phyloP scores from a whole-genome alignment of 1,140 invertebrate genomes.

The Trichonephila inaurata region DNA sequence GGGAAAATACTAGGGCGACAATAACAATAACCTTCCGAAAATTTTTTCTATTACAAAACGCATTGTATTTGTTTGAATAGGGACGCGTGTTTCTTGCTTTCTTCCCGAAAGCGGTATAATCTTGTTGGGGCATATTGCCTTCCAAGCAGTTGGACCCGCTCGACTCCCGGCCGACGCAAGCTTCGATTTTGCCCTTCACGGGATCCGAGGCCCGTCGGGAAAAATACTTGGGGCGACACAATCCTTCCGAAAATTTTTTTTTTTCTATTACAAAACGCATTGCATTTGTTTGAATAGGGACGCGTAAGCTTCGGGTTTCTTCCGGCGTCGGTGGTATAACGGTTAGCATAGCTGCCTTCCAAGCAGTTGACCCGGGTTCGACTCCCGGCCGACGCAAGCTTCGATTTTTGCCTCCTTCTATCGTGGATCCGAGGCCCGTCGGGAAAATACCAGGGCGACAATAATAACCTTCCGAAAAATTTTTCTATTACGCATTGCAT shows the following conservation, averaged over 20 bases:
- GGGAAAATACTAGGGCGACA: no score
- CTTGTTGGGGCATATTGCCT: constrained; percentile 83
- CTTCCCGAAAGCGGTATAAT: no score
- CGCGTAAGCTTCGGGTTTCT: background rate
- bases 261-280: constrained; percentile 79
- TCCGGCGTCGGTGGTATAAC: constrained; percentile 81
- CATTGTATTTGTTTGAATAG: constrained; percentile 86
- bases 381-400: constrained; percentile 62
- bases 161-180: no score
- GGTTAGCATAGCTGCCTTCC: constrained; percentile 84
- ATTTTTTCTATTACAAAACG: no score
- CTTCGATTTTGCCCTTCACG: no score
- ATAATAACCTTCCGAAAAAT: constrained; percentile 75
- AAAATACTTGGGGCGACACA: background rate
- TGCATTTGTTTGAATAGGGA: constrained; percentile 90
- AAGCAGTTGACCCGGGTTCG: constrained; percentile 88
- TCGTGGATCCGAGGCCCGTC: background rate
- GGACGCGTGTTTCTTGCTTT: no score
- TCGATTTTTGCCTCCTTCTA: background rate
- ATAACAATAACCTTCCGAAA: constrained; percentile 75
- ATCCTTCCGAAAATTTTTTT: constrained; percentile 74
- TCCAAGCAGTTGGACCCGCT: constrained; percentile 87
- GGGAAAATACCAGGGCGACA: background rate
- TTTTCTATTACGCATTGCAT: constrained; percentile 84
- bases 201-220: no score